These are phyloP conservation scores for Hyles lineata DNA, from an alignment of 2,888 invertebrate species.

Conservation along the genomic window DNA sequence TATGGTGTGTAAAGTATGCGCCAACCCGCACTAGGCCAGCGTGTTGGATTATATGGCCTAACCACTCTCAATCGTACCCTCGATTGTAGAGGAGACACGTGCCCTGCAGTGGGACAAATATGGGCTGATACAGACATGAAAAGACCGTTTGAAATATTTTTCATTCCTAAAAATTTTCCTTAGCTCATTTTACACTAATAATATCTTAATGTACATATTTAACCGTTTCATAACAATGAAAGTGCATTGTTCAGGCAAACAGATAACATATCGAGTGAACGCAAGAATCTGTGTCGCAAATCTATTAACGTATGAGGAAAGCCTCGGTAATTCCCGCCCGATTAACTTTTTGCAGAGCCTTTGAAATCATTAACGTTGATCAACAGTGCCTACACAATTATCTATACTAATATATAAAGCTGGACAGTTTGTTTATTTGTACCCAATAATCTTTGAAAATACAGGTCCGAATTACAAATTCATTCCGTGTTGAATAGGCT, in stretches of 20 bases:
- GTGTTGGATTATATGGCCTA: too few species aligned
- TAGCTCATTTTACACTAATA: too few species aligned
- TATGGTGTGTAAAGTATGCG: too few species aligned
- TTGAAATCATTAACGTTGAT: background rate
- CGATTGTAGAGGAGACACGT: too few species aligned
- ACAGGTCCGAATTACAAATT: too few species aligned
- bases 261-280: background rate
- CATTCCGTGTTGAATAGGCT: too few species aligned
- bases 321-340: constrained; percentile 8
- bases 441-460: background rate
- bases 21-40: too few species aligned
- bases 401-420: too few species aligned
- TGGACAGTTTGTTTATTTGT: background rate
- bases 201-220: background rate
- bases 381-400: background rate
- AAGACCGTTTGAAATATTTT: background rate
- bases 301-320: constrained; percentile 12
- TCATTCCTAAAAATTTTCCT: background rate
- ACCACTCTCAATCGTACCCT: too few species aligned
- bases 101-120: too few species aligned
- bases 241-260: background rate
- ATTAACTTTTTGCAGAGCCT: constrained; percentile 3
- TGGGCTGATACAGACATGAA: background rate
- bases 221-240: background rate
- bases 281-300: background rate